Percentiles rank a stretch among this genome's conserved stretches.
phyloP scores from a whole-genome alignment of 2,888 invertebrate species.

The Drosophila pseudotakahashii region DNA sequence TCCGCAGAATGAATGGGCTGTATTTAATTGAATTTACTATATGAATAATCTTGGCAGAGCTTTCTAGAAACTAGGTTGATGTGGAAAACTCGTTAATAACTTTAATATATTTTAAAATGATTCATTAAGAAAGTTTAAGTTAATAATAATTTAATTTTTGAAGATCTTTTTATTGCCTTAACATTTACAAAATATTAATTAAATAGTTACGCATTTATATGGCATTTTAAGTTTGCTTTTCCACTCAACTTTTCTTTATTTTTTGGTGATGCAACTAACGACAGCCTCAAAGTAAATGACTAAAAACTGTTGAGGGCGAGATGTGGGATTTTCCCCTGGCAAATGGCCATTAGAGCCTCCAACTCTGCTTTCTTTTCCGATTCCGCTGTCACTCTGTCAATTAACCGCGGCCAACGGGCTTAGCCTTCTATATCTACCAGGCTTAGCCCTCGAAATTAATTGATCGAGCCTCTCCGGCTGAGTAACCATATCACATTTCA shows the following conservation, averaged over 20 bases:
- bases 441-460: conserved; percentile 66
- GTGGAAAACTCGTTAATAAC: too few relatives aligned
- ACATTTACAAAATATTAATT: too few relatives aligned
- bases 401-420: conserved; percentile 52
- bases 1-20: too few relatives aligned
- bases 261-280: conserved; percentile 39
- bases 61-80: neutral
- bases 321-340: neutral
- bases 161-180: too few relatives aligned
- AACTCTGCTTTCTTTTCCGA: conserved; percentile 41
- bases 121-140: too few relatives aligned
- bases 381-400: conserved; percentile 55
- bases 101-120: too few relatives aligned
- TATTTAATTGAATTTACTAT: conserved; percentile 1
- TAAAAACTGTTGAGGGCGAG: conserved; percentile 15
- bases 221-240: conserved; percentile 32
- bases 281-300: conserved; percentile 65
- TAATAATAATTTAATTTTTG: too few relatives aligned
- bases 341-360: conserved; percentile 13
- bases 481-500: conserved; percentile 68
- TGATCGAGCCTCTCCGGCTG: conserved; percentile 59
- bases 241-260: conserved; percentile 7
- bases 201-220: neutral
- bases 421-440: conserved; percentile 48
- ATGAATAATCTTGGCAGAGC: too few relatives aligned